phyloP scores from a whole-genome alignment of 2,888 invertebrate genomes.

The Melitaea athalia region DNA sequence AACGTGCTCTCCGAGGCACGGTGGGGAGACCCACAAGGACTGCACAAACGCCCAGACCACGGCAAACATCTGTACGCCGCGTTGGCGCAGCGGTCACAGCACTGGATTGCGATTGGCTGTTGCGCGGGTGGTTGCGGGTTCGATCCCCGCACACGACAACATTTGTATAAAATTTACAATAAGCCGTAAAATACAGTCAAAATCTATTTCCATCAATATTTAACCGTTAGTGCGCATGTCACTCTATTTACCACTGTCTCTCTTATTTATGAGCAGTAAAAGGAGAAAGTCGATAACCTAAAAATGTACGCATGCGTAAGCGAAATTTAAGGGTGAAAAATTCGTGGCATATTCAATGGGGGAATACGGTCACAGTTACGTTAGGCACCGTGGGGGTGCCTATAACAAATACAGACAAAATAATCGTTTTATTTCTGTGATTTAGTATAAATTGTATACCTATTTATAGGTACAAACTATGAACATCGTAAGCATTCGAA shows the following conservation, averaged over 20 bases:
- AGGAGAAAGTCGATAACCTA: constrained; percentile 65
- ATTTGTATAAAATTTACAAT: too few relatives aligned
- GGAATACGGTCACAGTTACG: constrained; percentile 36
- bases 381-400: constrained; percentile 32
- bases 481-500: constrained; percentile 20
- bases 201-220: constrained; percentile 66
- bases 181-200: neutral
- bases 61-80: too few relatives aligned
- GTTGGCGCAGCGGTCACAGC: too few relatives aligned
- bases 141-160: too few relatives aligned
- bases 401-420: constrained; percentile 18
- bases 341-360: constrained; percentile 33
- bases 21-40: too few relatives aligned
- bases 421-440: constrained; percentile 31
- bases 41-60: too few relatives aligned
- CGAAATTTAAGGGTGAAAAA: constrained; percentile 42
- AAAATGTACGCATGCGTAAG: constrained; percentile 67
- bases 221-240: constrained; percentile 70
- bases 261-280: constrained; percentile 43
- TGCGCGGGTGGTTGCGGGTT: too few relatives aligned
- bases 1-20: too few relatives aligned
- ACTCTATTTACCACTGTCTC: constrained; percentile 50
- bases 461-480: constrained; percentile 30
- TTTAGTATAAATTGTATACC: constrained; percentile 26
- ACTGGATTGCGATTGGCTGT: too few relatives aligned